A percentile compares a stretch with the other conserved stretches of the same genome.
These are phyloP conservation scores for Bombylius major DNA, from an alignment of 2,888 invertebrate species.

Conservation along the genomic window DNA sequence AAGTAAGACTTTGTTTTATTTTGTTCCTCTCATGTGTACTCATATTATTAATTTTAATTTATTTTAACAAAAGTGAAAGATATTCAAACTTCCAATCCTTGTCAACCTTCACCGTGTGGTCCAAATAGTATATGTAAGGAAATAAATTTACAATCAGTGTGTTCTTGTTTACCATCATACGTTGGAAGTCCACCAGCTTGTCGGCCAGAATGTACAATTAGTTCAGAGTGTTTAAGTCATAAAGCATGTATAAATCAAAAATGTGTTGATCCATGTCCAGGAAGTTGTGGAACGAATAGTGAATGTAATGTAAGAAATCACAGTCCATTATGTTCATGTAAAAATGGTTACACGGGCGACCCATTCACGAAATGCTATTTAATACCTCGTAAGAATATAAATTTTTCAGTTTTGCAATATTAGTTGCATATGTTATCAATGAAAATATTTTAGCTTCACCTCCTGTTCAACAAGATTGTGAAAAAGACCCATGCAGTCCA, in stretches of 20 bases:
- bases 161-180: conserved; percentile 51
- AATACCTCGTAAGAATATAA: conserved; percentile 31
- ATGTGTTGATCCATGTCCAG: conserved; percentile 57
- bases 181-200: conserved; percentile 63
- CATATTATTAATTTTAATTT: too few species aligned
- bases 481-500: conserved; percentile 45
- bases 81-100: conserved; percentile 19
- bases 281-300: conserved; percentile 53
- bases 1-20: conserved; percentile 35
- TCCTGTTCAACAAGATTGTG: conserved; percentile 19
- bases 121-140: conserved; percentile 66
- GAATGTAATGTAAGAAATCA: conserved; percentile 58
- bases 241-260: conserved; percentile 55
- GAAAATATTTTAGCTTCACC: conserved; percentile 21
- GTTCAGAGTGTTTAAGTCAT: conserved; percentile 50
- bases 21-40: neutral
- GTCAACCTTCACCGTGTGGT: conserved; percentile 54
- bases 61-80: too few species aligned
- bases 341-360: conserved; percentile 53
- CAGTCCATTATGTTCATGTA: conserved; percentile 55
- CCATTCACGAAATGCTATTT: conserved; percentile 48
- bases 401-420: neutral
- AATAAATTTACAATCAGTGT: conserved; percentile 52
- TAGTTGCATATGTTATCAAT: too few species aligned
- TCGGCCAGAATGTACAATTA: conserved; percentile 52